Base-by-base conservation (phyloP, 2,797 vertebrate species). In the Lagodon rhomboides region DNA sequence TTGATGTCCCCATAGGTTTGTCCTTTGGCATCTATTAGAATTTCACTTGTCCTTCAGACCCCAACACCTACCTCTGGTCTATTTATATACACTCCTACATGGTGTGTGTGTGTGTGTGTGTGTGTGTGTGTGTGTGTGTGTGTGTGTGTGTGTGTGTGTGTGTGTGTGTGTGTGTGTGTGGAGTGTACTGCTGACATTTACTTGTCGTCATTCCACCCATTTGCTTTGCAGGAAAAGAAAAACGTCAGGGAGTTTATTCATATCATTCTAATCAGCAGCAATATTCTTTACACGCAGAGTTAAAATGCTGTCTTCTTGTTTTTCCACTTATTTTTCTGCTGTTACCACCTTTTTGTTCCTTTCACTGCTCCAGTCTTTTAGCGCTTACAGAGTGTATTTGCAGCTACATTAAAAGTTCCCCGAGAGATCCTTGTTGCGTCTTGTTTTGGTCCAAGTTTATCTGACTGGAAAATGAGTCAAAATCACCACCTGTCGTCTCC, bases 11-110 rank as follows among this genome's bases (percentile, higher is more conserved):
- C 25, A 43, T 46, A 58, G 83, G 74, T 72, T 20, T 85, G 82
- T 87, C 85, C 90, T 92, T 82, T 92, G 85, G 75, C 87, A 88
- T 83, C 87, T 74, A 90, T 93, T 91, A 92, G 87, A 91, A 88
- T 84, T 80, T 64, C 82, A 86, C 79, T 85, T 88, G 81, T 87
- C 85, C 87, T 88, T 79, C 63, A 84, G 84, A 90, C 86, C 82
- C 70, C 22, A 49, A 80, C 83, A 77, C 71, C 76, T 82, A 88
- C 81, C 87, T 84, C 73, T 67, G 38, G 30, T 87, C 88, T 93
- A 91, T 92, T 90, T 89, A 89, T 89, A 91, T 12, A 74, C 61
- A 84, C 68, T 69, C 47, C 43, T 55, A 77, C 59, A 41, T 15
- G 11, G 67, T 51, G 63, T 84, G 54, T 55, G 54, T 53, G 50